phyloP scores from a whole-genome alignment of 2,888 invertebrate genomes.

The Fissipunctia ypsillon region DNA sequence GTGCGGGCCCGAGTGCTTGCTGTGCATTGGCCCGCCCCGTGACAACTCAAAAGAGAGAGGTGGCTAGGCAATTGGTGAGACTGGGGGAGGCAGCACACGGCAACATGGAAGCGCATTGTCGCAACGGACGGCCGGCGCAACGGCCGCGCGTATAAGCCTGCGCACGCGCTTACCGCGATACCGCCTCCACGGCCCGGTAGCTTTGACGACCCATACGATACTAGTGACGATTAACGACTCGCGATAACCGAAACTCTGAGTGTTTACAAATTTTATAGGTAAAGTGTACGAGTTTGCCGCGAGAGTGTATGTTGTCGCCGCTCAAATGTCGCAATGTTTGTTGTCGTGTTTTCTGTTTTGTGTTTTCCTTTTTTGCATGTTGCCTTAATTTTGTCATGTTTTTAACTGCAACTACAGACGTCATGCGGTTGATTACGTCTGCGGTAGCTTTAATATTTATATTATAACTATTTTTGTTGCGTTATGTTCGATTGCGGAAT shows the following conservation, averaged over 20 bases:
- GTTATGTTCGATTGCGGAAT: conserved; percentile 37
- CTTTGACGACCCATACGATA: conserved; percentile 63
- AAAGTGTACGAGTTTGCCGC: conserved; percentile 67
- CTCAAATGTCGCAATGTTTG: conserved; percentile 71
- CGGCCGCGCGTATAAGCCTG: conserved; percentile 84
- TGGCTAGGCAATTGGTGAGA: conserved; percentile 83
- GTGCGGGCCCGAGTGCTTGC: conserved; percentile 69
- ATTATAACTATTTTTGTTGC: conserved; percentile 14
- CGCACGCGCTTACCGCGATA: conserved; percentile 78
- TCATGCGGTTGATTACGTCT: conserved; percentile 37
- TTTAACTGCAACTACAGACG: conserved; percentile 36
- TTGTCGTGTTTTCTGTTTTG: conserved; percentile 63
- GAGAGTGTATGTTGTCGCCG: conserved; percentile 66
- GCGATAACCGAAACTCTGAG: conserved; percentile 70
- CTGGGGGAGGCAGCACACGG: conserved; percentile 83
- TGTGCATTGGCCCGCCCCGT: conserved; percentile 75
- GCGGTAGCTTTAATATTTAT: conserved; percentile 19
- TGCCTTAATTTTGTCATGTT: conserved; percentile 48
- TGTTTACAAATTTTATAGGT: conserved; percentile 74
- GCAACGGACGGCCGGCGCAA: conserved; percentile 84
- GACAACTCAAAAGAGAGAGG: conserved; percentile 89
- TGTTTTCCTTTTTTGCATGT: conserved; percentile 56
- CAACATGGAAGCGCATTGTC: conserved; percentile 86
- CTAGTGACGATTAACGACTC: conserved; percentile 66
- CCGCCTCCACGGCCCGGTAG: conserved; percentile 58